Evolutionary conservation across 2,113 vertebrate species (phyloP).

Genomic region (Podiceps cristatus): DNA sequence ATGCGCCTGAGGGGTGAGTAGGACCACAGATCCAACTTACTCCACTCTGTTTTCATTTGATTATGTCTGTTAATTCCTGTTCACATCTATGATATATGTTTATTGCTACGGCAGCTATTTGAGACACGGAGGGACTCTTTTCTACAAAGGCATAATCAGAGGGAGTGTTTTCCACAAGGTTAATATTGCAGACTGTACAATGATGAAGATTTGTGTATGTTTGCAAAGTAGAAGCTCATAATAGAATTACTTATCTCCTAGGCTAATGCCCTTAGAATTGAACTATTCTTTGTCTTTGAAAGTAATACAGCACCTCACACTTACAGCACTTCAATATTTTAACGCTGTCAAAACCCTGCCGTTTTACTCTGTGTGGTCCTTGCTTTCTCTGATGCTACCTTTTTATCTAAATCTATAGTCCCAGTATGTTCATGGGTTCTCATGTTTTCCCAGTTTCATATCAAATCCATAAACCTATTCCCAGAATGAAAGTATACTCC

Average conservation of each 20-base stretch:
- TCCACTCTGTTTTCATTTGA: neutral
- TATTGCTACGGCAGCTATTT: neutral
- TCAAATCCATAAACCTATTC: neutral
- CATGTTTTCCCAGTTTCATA: accelerated
- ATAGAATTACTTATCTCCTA: neutral
- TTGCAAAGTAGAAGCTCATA: neutral
- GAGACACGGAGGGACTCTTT: neutral
- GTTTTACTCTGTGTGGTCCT: neutral
- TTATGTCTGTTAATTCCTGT: neutral
- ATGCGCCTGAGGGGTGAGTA: neutral
- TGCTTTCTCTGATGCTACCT: neutral
- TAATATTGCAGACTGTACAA: neutral
- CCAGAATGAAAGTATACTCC: neutral
- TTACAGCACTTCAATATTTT: neutral
- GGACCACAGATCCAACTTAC: neutral
- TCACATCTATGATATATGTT: neutral
- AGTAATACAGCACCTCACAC: neutral
- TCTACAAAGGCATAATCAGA: neutral
- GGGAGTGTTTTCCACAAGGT: neutral
- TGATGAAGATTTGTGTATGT: neutral
- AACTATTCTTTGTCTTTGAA: neutral
- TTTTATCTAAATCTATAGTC: neutral
- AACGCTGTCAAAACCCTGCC: neutral
- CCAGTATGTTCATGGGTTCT: neutral
- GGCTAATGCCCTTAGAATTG: neutral